Evolutionary conservation across 1,140 invertebrate genomes (phyloP).

Genomic region (Zaprionus tsacasi): DNA sequence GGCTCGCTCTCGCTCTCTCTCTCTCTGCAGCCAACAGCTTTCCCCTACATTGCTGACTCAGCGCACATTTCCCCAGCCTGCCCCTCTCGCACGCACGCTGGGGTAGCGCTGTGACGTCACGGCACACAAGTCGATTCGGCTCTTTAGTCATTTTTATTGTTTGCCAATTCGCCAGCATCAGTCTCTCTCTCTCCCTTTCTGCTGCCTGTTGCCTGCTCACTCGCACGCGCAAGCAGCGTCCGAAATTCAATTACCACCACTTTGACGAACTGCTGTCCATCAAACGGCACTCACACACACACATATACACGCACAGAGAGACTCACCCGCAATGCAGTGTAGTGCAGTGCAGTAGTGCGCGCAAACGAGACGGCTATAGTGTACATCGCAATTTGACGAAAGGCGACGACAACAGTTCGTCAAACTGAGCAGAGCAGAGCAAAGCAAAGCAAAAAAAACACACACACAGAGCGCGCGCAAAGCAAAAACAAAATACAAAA

Average conservation of each 20-base stretch:
- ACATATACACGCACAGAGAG: conserved; percentile 10
- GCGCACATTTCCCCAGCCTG: conserved; percentile 36
- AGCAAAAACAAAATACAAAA: conserved; percentile 52
- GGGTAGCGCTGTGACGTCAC: conserved; percentile 57
- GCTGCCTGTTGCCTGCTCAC: conserved; percentile 52
- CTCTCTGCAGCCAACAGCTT: conserved; percentile 50
- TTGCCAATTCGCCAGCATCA: conserved; percentile 52
- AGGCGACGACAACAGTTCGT: conserved; percentile 80
- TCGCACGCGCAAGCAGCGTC: conserved; percentile 42
- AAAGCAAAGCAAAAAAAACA: conserved; percentile 24
- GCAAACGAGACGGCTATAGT: conserved; percentile 65
- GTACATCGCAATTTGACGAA: conserved; percentile 61
- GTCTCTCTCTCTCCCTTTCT: neutral
- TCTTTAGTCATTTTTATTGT: conserved; percentile 57
- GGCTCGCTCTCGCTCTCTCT: conserved; percentile 12
- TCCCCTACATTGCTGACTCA: conserved; percentile 76
- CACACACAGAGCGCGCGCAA: conserved; percentile 10
- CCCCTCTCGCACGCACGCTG: conserved; percentile 13
- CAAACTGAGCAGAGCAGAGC: conserved; percentile 44
- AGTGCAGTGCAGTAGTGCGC: conserved; percentile 30
- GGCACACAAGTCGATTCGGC: conserved; percentile 29
- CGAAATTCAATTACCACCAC: conserved; percentile 78
- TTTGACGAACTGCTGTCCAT: conserved; percentile 83
- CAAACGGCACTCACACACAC: conserved; percentile 43
- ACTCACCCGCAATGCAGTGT: conserved; percentile 1